Percentiles rank a stretch among this genome's conserved stretches.
These are phyloP conservation scores for Atta colombica DNA, from an alignment of 1,140 invertebrate species.

Conservation along the genomic window DNA sequence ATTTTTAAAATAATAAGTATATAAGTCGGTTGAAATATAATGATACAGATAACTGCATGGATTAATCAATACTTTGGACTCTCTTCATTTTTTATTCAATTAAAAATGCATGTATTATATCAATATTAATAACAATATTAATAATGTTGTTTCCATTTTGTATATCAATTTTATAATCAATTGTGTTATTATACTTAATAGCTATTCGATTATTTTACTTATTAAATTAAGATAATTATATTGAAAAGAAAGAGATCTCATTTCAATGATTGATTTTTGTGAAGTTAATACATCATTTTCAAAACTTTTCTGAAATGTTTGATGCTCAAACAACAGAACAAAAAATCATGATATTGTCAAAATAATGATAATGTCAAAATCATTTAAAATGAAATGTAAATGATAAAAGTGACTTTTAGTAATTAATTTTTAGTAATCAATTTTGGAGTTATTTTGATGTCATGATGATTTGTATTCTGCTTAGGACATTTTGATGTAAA, in stretches of 20 bases:
- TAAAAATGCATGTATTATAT: conserved; percentile 10
- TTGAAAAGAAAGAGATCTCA: neutral
- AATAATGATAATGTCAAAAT: no score
- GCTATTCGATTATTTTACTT: neutral
- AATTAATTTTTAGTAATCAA: no score
- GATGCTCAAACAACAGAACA: no score
- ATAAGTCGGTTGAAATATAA: neutral
- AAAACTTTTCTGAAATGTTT: neutral
- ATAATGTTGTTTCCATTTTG: neutral
- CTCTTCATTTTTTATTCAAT: conserved; percentile 1
- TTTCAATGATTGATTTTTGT: neutral
- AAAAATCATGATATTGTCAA: no score
- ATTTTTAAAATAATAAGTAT: neutral
- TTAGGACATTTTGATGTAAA: no score
- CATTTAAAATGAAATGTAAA: no score
- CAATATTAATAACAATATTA: neutral
- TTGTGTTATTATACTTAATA: conserved; percentile 2
- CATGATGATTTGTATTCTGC: no score
- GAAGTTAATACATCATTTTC: neutral
- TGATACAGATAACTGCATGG: neutral
- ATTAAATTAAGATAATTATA: conserved; percentile 22
- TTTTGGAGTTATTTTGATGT: no score
- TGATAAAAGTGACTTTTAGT: no score
- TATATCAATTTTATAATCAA: neutral
- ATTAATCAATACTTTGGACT: conserved; percentile 15